These are phyloP conservation scores for Lithophane ornitopus DNA, from an alignment of 2,888 invertebrate species.

Conservation along the genomic window DNA sequence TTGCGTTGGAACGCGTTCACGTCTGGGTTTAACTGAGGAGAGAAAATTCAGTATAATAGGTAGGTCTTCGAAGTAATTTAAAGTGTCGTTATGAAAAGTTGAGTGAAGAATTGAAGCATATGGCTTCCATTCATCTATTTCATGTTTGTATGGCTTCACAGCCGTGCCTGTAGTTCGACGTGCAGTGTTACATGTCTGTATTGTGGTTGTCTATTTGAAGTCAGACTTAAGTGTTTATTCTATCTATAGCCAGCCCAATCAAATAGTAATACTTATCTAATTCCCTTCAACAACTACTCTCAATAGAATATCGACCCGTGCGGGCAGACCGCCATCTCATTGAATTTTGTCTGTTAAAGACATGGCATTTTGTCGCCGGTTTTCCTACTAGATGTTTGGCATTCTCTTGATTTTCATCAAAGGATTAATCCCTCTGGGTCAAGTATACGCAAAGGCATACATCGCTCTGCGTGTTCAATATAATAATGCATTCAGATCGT, in stretches of 20 bases:
- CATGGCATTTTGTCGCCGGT: background rate
- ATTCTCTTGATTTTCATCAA: background rate
- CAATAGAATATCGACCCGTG: constrained; percentile 42
- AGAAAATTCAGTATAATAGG: constrained; percentile 17
- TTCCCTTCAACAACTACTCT: constrained; percentile 28
- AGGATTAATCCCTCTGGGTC: too few species aligned
- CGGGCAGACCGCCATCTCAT: constrained; percentile 13
- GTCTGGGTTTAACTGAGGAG: constrained; percentile 96
- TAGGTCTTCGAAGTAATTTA: background rate
- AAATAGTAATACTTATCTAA: constrained; percentile 29
- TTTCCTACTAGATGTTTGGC: background rate
- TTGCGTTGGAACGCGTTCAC: constrained; percentile 99
- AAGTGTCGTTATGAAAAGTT: background rate
- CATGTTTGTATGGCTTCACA: constrained; percentile 4
- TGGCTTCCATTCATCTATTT: background rate
- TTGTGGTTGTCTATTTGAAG: background rate
- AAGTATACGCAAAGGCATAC: too few species aligned
- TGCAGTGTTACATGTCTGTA: background rate
- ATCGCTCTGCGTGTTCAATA: too few species aligned
- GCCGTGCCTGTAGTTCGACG: background rate
- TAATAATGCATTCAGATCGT: too few species aligned
- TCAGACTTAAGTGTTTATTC: constrained; percentile 7
- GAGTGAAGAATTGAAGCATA: background rate
- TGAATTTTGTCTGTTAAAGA: constrained; percentile 1
- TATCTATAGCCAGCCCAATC: constrained; percentile 27